Evolutionary conservation across 1,140 invertebrate species (phyloP), one percentile per base, ranked within the genome.

Genomic region (Bilobella aurantiaca): DNA sequence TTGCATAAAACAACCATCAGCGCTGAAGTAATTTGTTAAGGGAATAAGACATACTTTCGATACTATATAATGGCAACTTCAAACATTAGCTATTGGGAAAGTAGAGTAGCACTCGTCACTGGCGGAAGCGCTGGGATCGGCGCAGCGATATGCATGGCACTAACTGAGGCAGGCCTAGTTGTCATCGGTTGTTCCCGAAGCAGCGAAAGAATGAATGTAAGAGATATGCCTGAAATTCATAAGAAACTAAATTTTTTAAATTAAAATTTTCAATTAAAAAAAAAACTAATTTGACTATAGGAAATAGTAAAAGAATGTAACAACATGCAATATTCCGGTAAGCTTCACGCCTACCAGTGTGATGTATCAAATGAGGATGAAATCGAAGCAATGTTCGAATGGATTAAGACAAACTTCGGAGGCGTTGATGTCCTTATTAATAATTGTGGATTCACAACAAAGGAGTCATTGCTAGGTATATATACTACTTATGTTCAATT

Each of bases 51-150:
- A n/a, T n/a, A n/a, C n/a, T n/a, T n/a, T n/a, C n/a, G n/a, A n/a
- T n/a, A n/a, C n/a, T n/a, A n/a, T n/a, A n/a, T n/a, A n/a, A 58
- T 64, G 53, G 60, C 29, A 12, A 23, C 60, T 1, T 46, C 62
- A 27, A 42, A 37, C n/a, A 63, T 68, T 56, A 63, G 59, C 28
- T 78, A 81, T 23, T 87, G 85, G 84, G 65, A 64, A 1, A 84
- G 83, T 61, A 83, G 82, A 65, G 81, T 86, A 0, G 87, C 85
- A 0, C 79, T 90, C 16, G 83, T 90, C 18, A 89, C 87, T 0
- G 87, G 66, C 0, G 86, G 86, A 0, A 87, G 85, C 65, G 77
- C 79, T 0, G 88, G 87, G 0, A 88, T 90, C 25, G 87, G 88
- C 0, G 81, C 81, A 0, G 81, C 78, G 0, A 77, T 84, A n/a